Conservation (phyloP, 35 echinoderm and acorn worm genomes). For the Acanthaster planci region DNA sequence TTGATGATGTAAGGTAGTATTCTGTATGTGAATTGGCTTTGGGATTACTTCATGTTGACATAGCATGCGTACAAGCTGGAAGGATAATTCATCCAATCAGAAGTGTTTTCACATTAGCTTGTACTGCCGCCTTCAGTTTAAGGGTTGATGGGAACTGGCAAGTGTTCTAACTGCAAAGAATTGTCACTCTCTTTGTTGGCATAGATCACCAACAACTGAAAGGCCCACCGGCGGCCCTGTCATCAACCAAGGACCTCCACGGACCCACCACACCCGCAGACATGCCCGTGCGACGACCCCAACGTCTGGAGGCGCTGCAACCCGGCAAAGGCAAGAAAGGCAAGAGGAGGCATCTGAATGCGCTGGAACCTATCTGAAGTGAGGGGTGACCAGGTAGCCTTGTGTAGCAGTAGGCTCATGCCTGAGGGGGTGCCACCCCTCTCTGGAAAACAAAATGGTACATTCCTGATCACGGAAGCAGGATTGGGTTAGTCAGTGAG, state of each 20-base stretch:
- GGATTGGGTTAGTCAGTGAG: too few species aligned
- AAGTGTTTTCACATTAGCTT: too few species aligned
- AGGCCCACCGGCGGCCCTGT: conserved; percentile 19
- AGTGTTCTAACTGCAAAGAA: too few species aligned
- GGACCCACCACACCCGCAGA: conserved; percentile 53
- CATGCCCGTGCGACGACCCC: conserved; percentile 71
- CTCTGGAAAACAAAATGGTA: background rate
- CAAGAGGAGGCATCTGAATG: conserved; percentile 76
- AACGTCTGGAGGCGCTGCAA: conserved; percentile 75
- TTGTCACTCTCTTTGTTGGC: background rate
- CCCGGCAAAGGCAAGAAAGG: conserved; percentile 64
- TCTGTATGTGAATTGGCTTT: too few species aligned
- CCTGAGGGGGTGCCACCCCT: conserved; percentile 1
- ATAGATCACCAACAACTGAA: conserved; percentile 30
- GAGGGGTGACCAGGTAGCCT: background rate
- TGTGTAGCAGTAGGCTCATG: background rate
- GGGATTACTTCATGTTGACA: too few species aligned
- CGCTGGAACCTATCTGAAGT: conserved; percentile 80
- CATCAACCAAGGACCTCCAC: conserved; percentile 44
- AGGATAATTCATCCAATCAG: too few species aligned
- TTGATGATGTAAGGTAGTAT: too few species aligned
- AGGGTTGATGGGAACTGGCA: too few species aligned
- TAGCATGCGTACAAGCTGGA: too few species aligned
- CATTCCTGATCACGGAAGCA: background rate
- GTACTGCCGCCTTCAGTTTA: too few species aligned